Evolutionary conservation across 1,140 invertebrate species (phyloP), one percentile per base, ranked within the genome.

Genomic region (Araneus ventricosus): DNA sequence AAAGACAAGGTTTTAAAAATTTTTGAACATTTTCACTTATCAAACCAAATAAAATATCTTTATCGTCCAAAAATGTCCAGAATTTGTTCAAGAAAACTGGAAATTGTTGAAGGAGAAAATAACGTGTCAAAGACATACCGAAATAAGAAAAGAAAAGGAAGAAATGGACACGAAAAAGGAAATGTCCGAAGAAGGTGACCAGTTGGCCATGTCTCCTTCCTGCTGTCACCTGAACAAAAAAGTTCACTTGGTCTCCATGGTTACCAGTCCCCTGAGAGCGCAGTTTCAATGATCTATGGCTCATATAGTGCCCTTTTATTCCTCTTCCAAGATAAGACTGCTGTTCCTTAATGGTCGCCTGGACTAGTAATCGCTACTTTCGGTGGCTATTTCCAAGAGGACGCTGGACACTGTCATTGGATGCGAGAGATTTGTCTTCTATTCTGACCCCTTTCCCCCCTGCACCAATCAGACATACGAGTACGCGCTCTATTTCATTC

Each of bases 381-480:
- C 85, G 61, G 91, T 87, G 84, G 91, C 84, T 88, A 87, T 87
- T 93, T 93, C 91, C 63, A 86, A 79, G 85, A 93, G 91, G 85
- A 93, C 91, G 85, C 91, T 93, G 91, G 91, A 93, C 91, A 93
- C 91, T 93, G 91, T 93, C 91, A 88, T 93, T 93, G 91, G 91
- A 93, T 75, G 84, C 91, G 84, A 88, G 67, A 87, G 91, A 93
- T 93, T 93, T 93, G 84, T 93, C 91, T 93, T 93, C 80, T 61
- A 45, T 91, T 34, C 89, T 91, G 89, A 91, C 89, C 89, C 89
- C 79, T 90, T 90, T 59, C 80, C 90, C 88, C 88, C 86, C 45
- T 39, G 57, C 91, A 79, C 91, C 91, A 93, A 93, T 93, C 91
- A 87, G 63, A 93, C 45, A 88, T 88, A 93, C 63, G 75, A 91